Base-by-base conservation (phyloP, 2,888 invertebrate genomes). In the Drosophila hamatofila region DNA sequence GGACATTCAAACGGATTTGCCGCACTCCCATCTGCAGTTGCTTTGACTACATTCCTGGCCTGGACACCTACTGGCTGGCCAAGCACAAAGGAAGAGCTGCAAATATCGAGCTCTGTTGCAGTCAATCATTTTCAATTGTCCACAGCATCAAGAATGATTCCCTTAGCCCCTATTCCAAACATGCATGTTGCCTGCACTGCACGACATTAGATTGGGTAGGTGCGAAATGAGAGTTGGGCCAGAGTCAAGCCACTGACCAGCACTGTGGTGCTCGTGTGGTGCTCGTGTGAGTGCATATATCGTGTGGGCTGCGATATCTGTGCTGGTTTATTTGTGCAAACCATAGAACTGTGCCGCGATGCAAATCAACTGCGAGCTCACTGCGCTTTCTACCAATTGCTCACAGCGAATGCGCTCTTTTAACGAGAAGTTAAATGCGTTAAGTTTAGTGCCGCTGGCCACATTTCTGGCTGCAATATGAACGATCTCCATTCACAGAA, bases 21-120 rank as follows among this genome's bases (percentile, higher is more conserved):
- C 88, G 0, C 93, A 94, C 55, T 94, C 94, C 0, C 94, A 95
- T 81, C 93, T 94, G 0, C 95, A 95, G 86, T 95, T 95, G 0
- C 92, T 95, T 7, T 93, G 94, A 78, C 86, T 95, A 2, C 92
- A 90, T n/a, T 49, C 92, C 93, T 0, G 91, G 93, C 1, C 90
- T 91, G 8, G 69, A 75, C 14, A 61, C 74, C 25, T 91, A 90
- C 69, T 90, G 91, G 85, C 74, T 89, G 37, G 92, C 92, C 44
- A 83, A 83, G 30, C 58, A 60, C 0, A 48, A 79, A 1, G 92
- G 16, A 92, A 2, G 76, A 81, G 37, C 62, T 93, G 49, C 72
- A 86, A 66, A 52, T 67, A 88, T 93, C 39, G 92, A 93, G 64
- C 77, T 93, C 23, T 81, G 88, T 61, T 93, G 93, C 81, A 78